Base-by-base conservation (phyloP, 2,797 vertebrate genomes). In the Ataeniobius toweri region DNA sequence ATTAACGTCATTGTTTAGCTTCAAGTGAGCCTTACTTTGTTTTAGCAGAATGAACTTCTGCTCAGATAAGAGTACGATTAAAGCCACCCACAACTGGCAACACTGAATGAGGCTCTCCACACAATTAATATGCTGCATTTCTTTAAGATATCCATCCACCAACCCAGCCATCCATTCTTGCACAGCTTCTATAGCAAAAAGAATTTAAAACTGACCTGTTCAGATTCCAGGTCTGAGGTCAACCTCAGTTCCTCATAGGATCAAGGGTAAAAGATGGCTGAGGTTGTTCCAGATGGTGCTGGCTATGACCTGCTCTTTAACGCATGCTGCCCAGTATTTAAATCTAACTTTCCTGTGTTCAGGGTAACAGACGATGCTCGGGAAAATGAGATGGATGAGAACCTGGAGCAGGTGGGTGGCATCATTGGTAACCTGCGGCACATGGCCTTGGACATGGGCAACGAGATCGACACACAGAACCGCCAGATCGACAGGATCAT, bases 401-500 rank as follows among this genome's bases (percentile, higher is more conserved):
- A 99, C 92, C 96, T 99, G 24, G 98, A 99, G 92, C 98, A 99
- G 91, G 98, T 99, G 91, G 97, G 98, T 6, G 97, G 98, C 86
- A 99, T 99, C 92, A 99, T 99, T 76, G 98, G 98, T 75, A 99
- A 99, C 89, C 96, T 99, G 90, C 98, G 98, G 93, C 98, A 99
- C 94, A 99, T 99, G 98, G 98, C 98, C 85, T 94, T 99, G 83
- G 98, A 99, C 91, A 99, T 99, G 98, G 98, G 98, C 94, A 98
- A 99, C 1, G 98, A 99, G 95, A 99, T 99, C 24, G 98, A 99
- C 94, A 99, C 97, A 93, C 98, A 99, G 95, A 99, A 99, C 82
- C 97, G 98, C 94, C 98, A 99, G 96, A 97, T 99, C 79, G 98
- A 99, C 95, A 97, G 98, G 97, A 99, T 99, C 96, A 99, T 99